phyloP scores from a whole-genome alignment of 2,888 invertebrate genomes.

The Ennomos quercinarius region DNA sequence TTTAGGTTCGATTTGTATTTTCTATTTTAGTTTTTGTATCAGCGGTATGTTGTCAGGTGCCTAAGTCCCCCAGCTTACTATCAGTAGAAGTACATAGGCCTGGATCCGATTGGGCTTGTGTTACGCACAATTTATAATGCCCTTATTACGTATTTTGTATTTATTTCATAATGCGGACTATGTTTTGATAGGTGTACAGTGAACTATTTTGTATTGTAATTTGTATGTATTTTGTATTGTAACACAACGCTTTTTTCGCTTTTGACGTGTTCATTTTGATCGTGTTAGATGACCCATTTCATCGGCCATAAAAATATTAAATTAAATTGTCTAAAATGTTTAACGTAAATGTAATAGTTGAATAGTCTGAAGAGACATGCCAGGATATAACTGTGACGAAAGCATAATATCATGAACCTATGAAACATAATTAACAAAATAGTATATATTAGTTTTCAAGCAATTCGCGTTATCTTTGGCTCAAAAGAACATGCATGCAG shows the following conservation, averaged over 20 bases:
- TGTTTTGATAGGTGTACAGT: constrained; percentile 45
- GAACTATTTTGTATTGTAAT: constrained; percentile 39
- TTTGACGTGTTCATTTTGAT: constrained; percentile 41
- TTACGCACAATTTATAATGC: constrained; percentile 72
- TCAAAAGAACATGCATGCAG: too few relatives aligned
- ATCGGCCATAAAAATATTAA: constrained; percentile 28
- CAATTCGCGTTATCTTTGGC: too few relatives aligned
- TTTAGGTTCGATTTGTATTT: constrained; percentile 71
- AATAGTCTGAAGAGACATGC: constrained; percentile 19
- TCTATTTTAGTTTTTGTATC: constrained; percentile 50
- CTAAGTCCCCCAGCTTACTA: constrained; percentile 62
- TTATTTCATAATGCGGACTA: constrained; percentile 30
- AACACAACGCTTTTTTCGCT: constrained; percentile 42
- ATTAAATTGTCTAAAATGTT: constrained; percentile 30
- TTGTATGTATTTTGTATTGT: constrained; percentile 29
- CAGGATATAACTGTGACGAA: constrained; percentile 34
- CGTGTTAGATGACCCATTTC: constrained; percentile 29
- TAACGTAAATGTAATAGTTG: constrained; percentile 31
- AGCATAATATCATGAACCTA: background rate
- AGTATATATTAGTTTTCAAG: too few relatives aligned
- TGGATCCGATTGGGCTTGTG: constrained; percentile 48
- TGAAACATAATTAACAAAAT: too few relatives aligned
- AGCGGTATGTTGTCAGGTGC: constrained; percentile 61
- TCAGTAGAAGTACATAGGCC: constrained; percentile 44
- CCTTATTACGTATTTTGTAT: constrained; percentile 39